Conservation (phyloP, 1,140 invertebrate genomes). For the Monochamus saltuarius region DNA sequence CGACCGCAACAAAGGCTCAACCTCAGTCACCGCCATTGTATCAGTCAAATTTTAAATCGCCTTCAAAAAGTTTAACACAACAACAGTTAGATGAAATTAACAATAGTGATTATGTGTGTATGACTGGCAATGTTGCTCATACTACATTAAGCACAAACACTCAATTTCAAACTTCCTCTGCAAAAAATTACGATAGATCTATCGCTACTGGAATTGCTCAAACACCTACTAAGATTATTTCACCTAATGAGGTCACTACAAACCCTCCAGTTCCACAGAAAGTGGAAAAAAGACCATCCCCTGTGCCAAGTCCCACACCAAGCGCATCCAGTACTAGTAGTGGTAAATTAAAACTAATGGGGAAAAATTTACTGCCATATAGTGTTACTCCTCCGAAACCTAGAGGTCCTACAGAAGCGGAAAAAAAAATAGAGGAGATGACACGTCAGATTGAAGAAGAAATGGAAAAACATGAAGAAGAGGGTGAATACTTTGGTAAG, state of each 20-base stretch:
- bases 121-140: constrained; percentile 61
- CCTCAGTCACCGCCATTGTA: constrained; percentile 30
- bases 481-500: constrained; percentile 95
- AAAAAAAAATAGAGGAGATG: constrained; percentile 87
- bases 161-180: constrained; percentile 48
- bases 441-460: constrained; percentile 89
- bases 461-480: constrained; percentile 91
- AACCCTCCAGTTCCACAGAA: constrained; percentile 18
- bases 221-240: constrained; percentile 41
- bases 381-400: constrained; percentile 84
- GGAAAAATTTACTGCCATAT: constrained; percentile 80
- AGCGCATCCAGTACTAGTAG: constrained; percentile 52
- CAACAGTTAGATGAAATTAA: constrained; percentile 60
- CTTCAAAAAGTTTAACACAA: constrained; percentile 37
- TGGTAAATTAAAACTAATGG: constrained; percentile 54
- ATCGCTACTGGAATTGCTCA: constrained; percentile 47
- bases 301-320: constrained; percentile 54
- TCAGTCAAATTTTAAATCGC: constrained; percentile 15
- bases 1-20: constrained; percentile 11
- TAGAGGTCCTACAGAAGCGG: constrained; percentile 83
- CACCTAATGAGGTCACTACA: constrained; percentile 35
- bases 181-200: constrained; percentile 48
- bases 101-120: constrained; percentile 70
- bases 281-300: constrained; percentile 35
- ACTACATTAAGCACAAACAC: constrained; percentile 43